Evolutionary conservation across 2,888 invertebrate genomes (phyloP).

Genomic region (Ptilodon capucinus): DNA sequence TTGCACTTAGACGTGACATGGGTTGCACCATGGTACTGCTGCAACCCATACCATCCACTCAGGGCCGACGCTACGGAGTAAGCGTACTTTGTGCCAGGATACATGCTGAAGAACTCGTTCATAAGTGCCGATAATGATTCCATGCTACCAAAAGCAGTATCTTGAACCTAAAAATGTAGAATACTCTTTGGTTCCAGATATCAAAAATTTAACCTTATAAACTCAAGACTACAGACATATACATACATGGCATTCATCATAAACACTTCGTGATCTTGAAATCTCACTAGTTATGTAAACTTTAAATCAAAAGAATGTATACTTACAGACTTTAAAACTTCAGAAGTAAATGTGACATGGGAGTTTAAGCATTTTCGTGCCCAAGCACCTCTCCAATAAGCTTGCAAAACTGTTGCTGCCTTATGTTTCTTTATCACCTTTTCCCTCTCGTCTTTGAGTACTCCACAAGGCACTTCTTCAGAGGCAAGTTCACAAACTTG

Average conservation of each 20-base stretch:
- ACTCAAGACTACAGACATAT: too few relatives aligned
- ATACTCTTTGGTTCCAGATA: background rate
- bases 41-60: slow-evolving; percentile 52
- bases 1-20: slow-evolving; percentile 50
- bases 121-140: slow-evolving; percentile 61
- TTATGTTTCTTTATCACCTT: slow-evolving; percentile 56
- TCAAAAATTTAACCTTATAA: background rate
- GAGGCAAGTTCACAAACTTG: slow-evolving; percentile 62
- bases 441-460: slow-evolving; percentile 59
- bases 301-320: background rate
- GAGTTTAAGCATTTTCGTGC: slow-evolving; percentile 52
- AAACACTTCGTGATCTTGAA: too few relatives aligned
- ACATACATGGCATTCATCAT: too few relatives aligned
- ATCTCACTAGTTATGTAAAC: too few relatives aligned
- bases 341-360: slow-evolving; percentile 41
- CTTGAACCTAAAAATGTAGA: slow-evolving; percentile 53
- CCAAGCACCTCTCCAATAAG: slow-evolving; percentile 66
- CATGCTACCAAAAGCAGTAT: slow-evolving; percentile 59
- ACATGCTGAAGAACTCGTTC: slow-evolving; percentile 70
- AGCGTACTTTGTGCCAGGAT: slow-evolving; percentile 56
- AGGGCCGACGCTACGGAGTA: slow-evolving; percentile 68
- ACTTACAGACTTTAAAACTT: slow-evolving; percentile 58
- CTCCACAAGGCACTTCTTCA: slow-evolving; percentile 57
- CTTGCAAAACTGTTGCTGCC: slow-evolving; percentile 64
- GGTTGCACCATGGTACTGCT: slow-evolving; percentile 49